Base-by-base conservation (phyloP, 1,140 invertebrate genomes). In the Drosophila santomea region DNA sequence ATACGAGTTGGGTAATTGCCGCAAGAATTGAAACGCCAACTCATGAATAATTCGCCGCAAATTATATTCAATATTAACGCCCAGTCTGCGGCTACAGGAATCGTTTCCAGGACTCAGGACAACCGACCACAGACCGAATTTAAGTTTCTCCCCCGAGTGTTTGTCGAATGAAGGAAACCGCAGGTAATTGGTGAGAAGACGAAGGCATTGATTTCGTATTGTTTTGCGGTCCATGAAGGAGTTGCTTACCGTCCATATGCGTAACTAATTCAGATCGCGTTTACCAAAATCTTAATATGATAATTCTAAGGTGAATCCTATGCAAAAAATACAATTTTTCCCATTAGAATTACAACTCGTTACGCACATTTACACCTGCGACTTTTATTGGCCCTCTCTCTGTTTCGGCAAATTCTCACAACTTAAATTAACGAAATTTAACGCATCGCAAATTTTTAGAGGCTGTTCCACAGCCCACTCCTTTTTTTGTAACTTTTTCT, bases 391-490 rank as follows among this genome's bases (percentile, higher is more conserved):
- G 20, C 36, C 14, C 25, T 23, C 41, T 45, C 28, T 14, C 51
- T 56, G n/a, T 3, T 38, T 32, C 43, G 12, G 17, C 32, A 47
- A 20, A 23, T 48, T 48, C 43, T 44, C 38, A 45, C 74, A 77
- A 72, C 66, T 76, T 69, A 85, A 85, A 85, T 85, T 85, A 85
- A 81, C 74, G 44, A 85, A 85, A 80, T 85, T 85, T 85, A 74
- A 85, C 82, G 82, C 82, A 67, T 85, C 78, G 78, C 68, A 80
- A 77, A 85, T 68, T 85, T 84, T 84, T 75, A 84, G 61, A 61
- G 54, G 43, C 54, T 54, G 20, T 15, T 51, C 17, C 45, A 32
- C 44, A 62, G 47, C 59, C 25, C 14, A 50, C 48, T 56, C 61
- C 17, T 44, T 61, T 64, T 64, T 43, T 44, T 20, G 47, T 50